Evolutionary conservation across 2,888 invertebrate genomes (phyloP).

Genomic region (Ochlodes sylvanus): DNA sequence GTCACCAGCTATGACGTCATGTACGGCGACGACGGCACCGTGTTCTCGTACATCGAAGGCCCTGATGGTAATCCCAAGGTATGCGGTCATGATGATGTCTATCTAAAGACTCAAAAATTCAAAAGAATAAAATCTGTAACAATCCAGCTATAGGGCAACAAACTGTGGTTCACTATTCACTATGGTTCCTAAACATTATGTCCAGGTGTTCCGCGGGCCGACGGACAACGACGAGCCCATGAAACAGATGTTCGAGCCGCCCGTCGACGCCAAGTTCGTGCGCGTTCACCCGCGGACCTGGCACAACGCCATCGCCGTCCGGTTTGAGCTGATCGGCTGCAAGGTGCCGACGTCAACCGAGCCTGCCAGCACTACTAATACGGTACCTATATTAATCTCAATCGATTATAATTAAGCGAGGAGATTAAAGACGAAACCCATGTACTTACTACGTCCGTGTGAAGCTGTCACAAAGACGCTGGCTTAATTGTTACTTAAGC

Average conservation of each 20-base stretch:
- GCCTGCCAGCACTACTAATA: conserved; percentile 36
- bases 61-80: conserved; percentile 83
- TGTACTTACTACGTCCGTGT: no score
- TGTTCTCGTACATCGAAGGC: conserved; percentile 85
- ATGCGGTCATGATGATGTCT: conserved; percentile 25
- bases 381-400: conserved; percentile 17
- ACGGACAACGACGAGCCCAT: conserved; percentile 84
- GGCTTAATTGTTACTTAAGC: no score
- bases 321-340: conserved; percentile 92
- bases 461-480: no score
- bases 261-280: conserved; percentile 90
- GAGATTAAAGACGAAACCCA: no score
- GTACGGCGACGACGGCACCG: conserved; percentile 88
- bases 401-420: no score
- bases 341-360: conserved; percentile 50
- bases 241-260: conserved; percentile 87
- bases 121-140: no score
- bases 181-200: no score
- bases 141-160: no score
- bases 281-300: conserved; percentile 91
- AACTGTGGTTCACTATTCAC: no score
- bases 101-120: no score
- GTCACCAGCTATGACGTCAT: conserved; percentile 91
- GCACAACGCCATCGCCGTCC: conserved; percentile 87
- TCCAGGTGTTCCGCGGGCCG: conserved; percentile 90